These are phyloP conservation scores for Montipora sp. DNA, from an alignment of 64 coral and sea anemone genomes.

Conservation along the genomic window DNA sequence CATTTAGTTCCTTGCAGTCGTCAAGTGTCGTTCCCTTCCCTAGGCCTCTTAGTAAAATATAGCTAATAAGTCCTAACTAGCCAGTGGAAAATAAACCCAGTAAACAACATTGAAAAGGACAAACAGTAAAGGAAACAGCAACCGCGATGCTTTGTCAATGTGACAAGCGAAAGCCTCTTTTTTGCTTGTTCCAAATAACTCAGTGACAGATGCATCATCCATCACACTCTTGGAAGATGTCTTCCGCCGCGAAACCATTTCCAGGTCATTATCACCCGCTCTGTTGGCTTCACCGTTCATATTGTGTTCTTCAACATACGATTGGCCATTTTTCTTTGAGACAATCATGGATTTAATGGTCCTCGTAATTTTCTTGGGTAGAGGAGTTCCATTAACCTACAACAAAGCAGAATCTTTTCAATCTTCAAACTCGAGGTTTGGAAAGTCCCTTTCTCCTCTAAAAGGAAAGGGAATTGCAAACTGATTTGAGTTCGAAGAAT, in stretches of 20 bases:
- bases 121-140: slow-evolving; percentile 20
- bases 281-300: neutral
- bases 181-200: slow-evolving; percentile 17
- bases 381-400: neutral
- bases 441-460: too few relatives aligned
- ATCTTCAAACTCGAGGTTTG: too few relatives aligned
- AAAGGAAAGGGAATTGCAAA: too few relatives aligned
- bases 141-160: neutral
- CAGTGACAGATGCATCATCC: neutral
- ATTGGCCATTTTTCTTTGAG: neutral
- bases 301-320: neutral
- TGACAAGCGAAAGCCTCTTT: neutral
- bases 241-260: neutral
- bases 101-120: slow-evolving; percentile 22
- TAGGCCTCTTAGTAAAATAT: too few relatives aligned
- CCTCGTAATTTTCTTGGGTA: neutral
- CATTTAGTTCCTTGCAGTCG: too few relatives aligned
- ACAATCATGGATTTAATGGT: neutral
- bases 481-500: too few relatives aligned
- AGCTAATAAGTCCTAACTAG: neutral
- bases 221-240: neutral
- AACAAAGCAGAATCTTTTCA: neutral
- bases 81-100: neutral
- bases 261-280: neutral
- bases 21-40: too few relatives aligned